These are phyloP conservation scores for Pemphredon lugubris DNA, from an alignment of 2,888 invertebrate species.

Conservation along the genomic window DNA sequence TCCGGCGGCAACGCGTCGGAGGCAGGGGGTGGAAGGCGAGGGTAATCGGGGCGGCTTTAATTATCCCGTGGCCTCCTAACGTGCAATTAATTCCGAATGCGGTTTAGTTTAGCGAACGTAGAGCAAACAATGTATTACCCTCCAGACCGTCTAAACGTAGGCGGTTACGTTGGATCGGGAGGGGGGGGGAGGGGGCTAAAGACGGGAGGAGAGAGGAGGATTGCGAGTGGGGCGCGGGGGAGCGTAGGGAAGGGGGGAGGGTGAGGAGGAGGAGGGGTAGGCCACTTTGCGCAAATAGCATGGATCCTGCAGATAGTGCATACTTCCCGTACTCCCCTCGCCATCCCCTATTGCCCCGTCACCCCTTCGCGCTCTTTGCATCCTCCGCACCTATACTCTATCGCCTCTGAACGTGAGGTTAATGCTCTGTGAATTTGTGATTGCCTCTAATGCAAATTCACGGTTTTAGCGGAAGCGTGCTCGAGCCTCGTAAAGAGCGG, in stretches of 20 bases:
- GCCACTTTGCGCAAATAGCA: conserved; percentile 77
- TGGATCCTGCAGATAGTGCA: conserved; percentile 75
- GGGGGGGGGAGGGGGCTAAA: conserved; percentile 37
- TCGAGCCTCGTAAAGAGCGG: conserved; percentile 17
- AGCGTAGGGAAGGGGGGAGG: conserved; percentile 27
- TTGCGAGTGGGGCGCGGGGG: no score
- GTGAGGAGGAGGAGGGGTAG: conserved; percentile 55
- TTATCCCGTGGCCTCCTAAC: conserved; percentile 76
- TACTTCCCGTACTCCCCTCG: conserved; percentile 57
- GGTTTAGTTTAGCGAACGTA: conserved; percentile 78
- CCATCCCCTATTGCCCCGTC: conserved; percentile 46
- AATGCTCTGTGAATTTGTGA: conserved; percentile 74
- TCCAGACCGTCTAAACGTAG: conserved; percentile 73
- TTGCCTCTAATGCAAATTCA: conserved; percentile 68
- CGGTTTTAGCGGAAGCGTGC: conserved; percentile 39
- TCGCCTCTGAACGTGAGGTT: conserved; percentile 60
- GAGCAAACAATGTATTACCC: conserved; percentile 78
- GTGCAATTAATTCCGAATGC: conserved; percentile 78
- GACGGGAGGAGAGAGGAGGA: no score
- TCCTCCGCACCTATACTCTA: conserved; percentile 51
- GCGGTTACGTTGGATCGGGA: conserved; percentile 69
- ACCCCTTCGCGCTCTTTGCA: conserved; percentile 59
- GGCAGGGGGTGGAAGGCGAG: conserved; percentile 46
- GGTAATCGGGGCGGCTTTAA: conserved; percentile 75
- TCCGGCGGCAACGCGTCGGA: conserved; percentile 66